Conservation (phyloP, 2,113 vertebrate genomes). For the Telmatochromis brachygnathus region DNA sequence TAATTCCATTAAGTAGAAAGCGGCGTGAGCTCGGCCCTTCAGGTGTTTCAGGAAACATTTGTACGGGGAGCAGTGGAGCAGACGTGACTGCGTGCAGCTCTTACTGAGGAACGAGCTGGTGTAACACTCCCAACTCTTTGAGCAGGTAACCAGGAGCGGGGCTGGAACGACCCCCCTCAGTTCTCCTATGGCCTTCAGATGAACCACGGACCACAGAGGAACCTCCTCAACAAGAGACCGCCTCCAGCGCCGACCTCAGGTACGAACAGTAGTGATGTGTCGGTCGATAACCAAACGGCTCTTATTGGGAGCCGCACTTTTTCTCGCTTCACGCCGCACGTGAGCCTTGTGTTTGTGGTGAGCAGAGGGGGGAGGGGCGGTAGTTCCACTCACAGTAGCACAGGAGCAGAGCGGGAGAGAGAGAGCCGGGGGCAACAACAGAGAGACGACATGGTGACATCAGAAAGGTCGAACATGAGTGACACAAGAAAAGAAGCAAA, state of each 20-base stretch:
- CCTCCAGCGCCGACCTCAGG: constrained; percentile 45
- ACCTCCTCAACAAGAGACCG: constrained; percentile 72
- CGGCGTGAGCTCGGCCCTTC: fast-evolving
- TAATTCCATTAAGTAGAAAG: background rate
- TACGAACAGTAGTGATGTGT: background rate
- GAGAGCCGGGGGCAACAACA: background rate
- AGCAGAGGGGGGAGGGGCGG: background rate
- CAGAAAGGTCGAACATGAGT: background rate
- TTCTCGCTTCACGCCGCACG: fast-evolving
- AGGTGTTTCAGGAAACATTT: background rate
- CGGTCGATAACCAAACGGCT: background rate
- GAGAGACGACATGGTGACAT: background rate
- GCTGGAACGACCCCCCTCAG: constrained; percentile 96
- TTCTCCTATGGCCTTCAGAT: constrained; percentile 86
- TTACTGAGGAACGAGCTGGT: background rate
- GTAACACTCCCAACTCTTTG: background rate
- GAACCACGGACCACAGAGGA: constrained; percentile 60
- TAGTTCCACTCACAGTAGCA: background rate
- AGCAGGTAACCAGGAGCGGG: constrained; percentile 84
- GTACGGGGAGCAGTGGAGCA: background rate
- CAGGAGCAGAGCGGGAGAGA: background rate
- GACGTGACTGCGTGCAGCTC: no score
- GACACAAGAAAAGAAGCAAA: background rate
- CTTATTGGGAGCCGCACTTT: background rate
- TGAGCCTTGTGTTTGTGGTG: fast-evolving